Conservation (phyloP, 2,797 vertebrate species). For the Carcharodon carcharias region DNA sequence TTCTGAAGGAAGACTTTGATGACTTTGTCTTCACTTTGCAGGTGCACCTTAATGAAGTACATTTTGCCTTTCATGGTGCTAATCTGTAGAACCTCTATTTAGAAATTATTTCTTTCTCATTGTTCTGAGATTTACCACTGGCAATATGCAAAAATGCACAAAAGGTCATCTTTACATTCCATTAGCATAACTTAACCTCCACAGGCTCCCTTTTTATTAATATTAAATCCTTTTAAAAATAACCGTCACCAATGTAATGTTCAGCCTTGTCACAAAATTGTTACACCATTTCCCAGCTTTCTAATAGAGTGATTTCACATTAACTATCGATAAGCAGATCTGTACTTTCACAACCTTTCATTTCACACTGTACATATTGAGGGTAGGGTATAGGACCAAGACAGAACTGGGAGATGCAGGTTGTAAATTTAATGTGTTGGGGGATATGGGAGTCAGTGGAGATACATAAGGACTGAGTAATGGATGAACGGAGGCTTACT, state of each 20-base stretch:
- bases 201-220: neutral
- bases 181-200: neutral
- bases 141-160: neutral
- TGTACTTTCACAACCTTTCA: neutral
- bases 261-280: neutral
- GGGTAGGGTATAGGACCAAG: neutral
- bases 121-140: neutral
- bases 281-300: neutral
- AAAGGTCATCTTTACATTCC: neutral
- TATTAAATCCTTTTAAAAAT: neutral
- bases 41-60: neutral
- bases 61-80: neutral
- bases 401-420: neutral
- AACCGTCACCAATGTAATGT: conserved; percentile 17
- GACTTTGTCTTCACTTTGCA: neutral
- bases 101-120: neutral
- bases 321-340: neutral
- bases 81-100: neutral
- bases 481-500: neutral
- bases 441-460: neutral
- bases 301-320: neutral
- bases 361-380: neutral
- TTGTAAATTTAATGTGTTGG: neutral
- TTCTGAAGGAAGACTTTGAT: neutral
- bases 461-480: neutral